Conservation (phyloP, 2,113 vertebrate genomes). For the Tragelaphus scriptus region DNA sequence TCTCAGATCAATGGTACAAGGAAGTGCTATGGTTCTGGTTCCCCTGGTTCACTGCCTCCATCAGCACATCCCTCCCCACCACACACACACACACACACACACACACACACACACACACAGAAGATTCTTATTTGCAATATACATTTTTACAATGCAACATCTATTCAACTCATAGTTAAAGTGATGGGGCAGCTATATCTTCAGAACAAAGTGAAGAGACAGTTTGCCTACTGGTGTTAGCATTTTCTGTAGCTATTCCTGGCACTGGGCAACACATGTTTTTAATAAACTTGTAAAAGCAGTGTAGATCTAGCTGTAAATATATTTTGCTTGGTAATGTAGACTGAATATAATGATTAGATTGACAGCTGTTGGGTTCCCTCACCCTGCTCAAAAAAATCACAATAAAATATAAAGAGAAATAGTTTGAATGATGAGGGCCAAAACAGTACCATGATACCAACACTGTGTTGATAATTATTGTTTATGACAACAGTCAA, state of each 20-base stretch:
- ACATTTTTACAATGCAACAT: conserved; percentile 5
- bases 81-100: too few species aligned
- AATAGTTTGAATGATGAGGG: conserved; percentile 49
- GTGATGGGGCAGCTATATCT: conserved; percentile 46
- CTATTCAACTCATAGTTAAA: conserved; percentile 35
- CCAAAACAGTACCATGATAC: conserved; percentile 42
- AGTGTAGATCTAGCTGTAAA: conserved; percentile 73
- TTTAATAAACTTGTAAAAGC: conserved; percentile 78
- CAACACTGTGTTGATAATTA: conserved; percentile 55
- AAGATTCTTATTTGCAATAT: background rate
- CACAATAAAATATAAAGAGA: conserved; percentile 55
- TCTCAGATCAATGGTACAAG: background rate
- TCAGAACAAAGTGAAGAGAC: conserved; percentile 60
- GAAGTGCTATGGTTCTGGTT: too few species aligned
- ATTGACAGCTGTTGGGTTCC: conserved; percentile 59
- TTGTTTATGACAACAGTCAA: conserved; percentile 64
- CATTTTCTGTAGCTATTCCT: conserved; percentile 74
- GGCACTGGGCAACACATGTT: conserved; percentile 74
- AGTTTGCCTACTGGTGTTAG: conserved; percentile 71
- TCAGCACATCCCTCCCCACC: background rate
- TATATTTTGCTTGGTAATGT: conserved; percentile 73
- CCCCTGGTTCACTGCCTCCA: background rate
- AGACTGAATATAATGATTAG: conserved; percentile 67
- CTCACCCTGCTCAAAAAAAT: background rate
- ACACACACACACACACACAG: background rate